Evolutionary conservation across 2,797 vertebrate species (phyloP).

Genomic region (Somateria mollissima): DNA sequence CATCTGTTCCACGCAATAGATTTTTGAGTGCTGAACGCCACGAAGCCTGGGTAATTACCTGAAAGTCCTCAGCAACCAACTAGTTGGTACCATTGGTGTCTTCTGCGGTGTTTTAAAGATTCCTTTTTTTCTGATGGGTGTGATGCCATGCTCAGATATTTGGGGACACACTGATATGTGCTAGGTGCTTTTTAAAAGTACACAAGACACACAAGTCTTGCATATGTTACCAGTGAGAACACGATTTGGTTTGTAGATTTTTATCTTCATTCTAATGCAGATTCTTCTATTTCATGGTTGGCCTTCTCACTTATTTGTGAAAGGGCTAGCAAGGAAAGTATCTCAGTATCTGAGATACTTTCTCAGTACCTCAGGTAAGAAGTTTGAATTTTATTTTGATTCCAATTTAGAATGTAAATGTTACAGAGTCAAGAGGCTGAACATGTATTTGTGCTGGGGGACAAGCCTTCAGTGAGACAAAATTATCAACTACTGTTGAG

Average conservation of each 20-base stretch:
- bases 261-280: neutral
- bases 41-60: constrained; percentile 11
- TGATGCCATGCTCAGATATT: neutral
- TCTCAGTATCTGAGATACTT: too few species aligned
- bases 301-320: neutral
- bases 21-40: neutral
- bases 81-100: neutral
- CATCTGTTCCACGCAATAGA: constrained; percentile 19
- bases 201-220: neutral
- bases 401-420: neutral
- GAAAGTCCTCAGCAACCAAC: neutral
- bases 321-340: neutral
- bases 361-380: neutral
- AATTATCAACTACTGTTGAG: neutral
- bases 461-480: neutral
- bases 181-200: neutral
- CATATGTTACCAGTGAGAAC: neutral
- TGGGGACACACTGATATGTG: neutral
- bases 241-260: neutral
- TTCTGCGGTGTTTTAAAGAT: neutral
- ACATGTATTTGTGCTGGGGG: neutral
- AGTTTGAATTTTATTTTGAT: neutral
- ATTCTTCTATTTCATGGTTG: neutral
- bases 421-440: neutral
- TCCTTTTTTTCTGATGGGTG: neutral